Conservation (phyloP, 2,113 vertebrate species). For the Eurypyga helias region DNA sequence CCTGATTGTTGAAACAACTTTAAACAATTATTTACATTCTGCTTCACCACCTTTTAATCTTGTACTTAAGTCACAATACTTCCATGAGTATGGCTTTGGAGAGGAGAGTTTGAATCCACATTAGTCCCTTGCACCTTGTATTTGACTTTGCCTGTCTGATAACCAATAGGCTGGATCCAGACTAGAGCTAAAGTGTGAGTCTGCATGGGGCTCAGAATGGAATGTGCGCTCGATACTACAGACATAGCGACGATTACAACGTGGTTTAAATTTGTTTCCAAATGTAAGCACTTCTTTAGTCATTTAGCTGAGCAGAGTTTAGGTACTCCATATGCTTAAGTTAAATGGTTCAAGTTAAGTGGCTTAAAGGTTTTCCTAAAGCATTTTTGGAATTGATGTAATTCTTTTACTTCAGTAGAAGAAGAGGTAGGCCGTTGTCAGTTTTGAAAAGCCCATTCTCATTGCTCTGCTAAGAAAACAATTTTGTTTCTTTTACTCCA, state of each 20-base stretch:
- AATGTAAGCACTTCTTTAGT: neutral
- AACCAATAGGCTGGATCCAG: neutral
- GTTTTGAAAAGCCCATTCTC: neutral
- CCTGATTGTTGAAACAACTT: neutral
- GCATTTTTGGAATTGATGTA: neutral
- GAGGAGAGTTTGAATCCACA: neutral
- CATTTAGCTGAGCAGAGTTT: neutral
- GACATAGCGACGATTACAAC: neutral
- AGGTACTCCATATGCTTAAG: neutral
- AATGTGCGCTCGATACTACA: neutral
- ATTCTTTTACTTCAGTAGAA: neutral
- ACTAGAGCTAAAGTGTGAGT: neutral
- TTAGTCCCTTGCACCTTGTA: neutral
- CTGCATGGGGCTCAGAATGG: neutral
- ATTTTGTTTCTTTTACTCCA: neutral
- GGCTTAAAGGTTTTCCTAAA: neutral
- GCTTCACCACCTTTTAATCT: neutral
- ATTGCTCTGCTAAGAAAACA: neutral
- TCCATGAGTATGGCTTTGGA: neutral
- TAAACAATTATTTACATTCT: constrained; percentile 2
- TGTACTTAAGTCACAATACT: neutral
- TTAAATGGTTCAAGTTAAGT: neutral
- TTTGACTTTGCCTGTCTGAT: neutral
- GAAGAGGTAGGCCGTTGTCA: neutral
- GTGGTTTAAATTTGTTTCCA: neutral